Conservation (phyloP, 2,113 vertebrate species). For the Butorides virescens region DNA sequence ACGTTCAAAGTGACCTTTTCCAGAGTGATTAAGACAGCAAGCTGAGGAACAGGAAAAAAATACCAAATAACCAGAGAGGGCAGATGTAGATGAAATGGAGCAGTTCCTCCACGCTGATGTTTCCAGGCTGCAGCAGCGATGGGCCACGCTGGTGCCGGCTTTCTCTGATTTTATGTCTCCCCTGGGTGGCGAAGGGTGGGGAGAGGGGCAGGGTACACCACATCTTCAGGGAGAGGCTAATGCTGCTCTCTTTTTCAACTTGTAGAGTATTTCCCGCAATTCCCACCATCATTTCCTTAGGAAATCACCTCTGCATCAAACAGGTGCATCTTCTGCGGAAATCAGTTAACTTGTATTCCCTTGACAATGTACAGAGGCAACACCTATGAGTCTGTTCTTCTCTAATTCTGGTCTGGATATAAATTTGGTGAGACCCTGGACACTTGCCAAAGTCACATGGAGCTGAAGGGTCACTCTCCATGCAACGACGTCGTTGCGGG, state of each 20-base stretch:
- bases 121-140: background rate
- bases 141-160: background rate
- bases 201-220: background rate
- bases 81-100: background rate
- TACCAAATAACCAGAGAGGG: background rate
- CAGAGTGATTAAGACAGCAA: background rate
- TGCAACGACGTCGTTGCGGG: background rate
- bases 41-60: background rate
- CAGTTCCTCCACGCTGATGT: fast-evolving
- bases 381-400: background rate
- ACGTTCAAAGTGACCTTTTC: background rate
- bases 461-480: background rate
- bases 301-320: background rate
- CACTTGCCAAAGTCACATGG: background rate
- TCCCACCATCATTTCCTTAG: background rate
- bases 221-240: background rate
- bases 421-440: background rate
- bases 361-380: background rate
- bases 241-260: background rate
- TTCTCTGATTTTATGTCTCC: background rate
- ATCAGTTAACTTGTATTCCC: background rate
- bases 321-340: background rate
- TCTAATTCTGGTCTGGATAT: background rate
- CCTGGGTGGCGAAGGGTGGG: background rate
- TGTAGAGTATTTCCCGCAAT: background rate